phyloP scores from a whole-genome alignment of 2,888 invertebrate genomes.

The Cataglyphis altisquamis region DNA sequence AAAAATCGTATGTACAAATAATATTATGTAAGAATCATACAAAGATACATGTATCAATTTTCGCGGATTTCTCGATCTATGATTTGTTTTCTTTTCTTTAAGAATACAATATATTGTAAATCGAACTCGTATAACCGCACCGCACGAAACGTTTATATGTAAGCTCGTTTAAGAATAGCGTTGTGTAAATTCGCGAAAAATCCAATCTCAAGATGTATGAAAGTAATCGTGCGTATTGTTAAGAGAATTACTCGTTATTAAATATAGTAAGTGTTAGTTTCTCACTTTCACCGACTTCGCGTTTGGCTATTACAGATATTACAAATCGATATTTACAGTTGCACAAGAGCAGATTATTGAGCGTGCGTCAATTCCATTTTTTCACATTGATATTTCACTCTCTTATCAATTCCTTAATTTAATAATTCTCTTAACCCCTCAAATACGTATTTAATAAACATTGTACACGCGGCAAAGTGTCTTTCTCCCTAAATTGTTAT shows the following conservation, averaged over 20 bases:
- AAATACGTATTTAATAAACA: slow-evolving; percentile 48
- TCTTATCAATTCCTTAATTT: slow-evolving; percentile 66
- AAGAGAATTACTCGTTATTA: slow-evolving; percentile 53
- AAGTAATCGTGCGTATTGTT: slow-evolving; percentile 56
- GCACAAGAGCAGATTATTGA: slow-evolving; percentile 77
- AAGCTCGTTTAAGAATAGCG: slow-evolving; percentile 71
- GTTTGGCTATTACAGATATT: slow-evolving; percentile 63
- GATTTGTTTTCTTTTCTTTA: slow-evolving; percentile 2
- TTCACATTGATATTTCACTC: slow-evolving; percentile 31
- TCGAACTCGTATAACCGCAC: slow-evolving; percentile 51
- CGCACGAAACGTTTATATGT: slow-evolving; percentile 56
- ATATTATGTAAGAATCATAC: slow-evolving; percentile 40
- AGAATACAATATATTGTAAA: slow-evolving; percentile 3
- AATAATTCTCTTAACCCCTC: slow-evolving; percentile 69
- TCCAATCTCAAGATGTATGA: slow-evolving; percentile 57
- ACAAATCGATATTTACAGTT: slow-evolving; percentile 74
- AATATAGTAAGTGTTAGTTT: slow-evolving; percentile 58
- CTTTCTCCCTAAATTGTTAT: slow-evolving; percentile 47
- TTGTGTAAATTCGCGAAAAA: slow-evolving; percentile 61
- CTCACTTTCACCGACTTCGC: slow-evolving; percentile 58
- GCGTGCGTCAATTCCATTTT: slow-evolving; percentile 77
- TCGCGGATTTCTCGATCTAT: not conserved
- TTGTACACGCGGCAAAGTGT: not conserved
- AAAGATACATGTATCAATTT: slow-evolving; percentile 51
- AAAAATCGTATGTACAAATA: slow-evolving; percentile 50